Evolutionary conservation across 2,113 vertebrate species (phyloP).

Genomic region (Capricornis sumatraensis): DNA sequence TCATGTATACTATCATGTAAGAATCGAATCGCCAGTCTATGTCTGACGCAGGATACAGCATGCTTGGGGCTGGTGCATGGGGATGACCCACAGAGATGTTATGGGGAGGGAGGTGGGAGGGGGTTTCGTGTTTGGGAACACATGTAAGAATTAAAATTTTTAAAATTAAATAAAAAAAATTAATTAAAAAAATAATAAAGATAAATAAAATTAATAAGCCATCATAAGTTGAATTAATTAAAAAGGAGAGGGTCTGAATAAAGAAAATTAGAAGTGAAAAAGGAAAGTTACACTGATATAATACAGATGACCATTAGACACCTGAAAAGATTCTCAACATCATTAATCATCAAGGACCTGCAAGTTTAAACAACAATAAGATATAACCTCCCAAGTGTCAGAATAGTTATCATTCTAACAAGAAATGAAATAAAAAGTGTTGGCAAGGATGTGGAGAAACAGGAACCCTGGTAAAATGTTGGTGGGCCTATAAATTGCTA

Average conservation of each 20-base stretch:
- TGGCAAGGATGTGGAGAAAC: neutral
- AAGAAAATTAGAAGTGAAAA: neutral
- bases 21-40: no score
- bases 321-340: neutral
- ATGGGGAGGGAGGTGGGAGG: no score
- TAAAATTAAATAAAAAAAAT: no score
- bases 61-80: no score
- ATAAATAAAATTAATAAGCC: neutral
- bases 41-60: no score
- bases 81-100: no score
- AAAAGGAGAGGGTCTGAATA: neutral
- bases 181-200: no score
- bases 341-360: neutral
- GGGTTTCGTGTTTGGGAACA: no score
- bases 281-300: neutral
- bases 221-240: neutral
- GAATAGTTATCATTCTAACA: neutral
- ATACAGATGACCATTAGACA: neutral
- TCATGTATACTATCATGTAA: no score
- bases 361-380: neutral
- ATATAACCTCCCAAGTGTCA: neutral
- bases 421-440: neutral
- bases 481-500: neutral
- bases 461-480: neutral
- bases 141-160: no score